Conservation (phyloP, 2,888 invertebrate species). For the Metellina segmentata region DNA sequence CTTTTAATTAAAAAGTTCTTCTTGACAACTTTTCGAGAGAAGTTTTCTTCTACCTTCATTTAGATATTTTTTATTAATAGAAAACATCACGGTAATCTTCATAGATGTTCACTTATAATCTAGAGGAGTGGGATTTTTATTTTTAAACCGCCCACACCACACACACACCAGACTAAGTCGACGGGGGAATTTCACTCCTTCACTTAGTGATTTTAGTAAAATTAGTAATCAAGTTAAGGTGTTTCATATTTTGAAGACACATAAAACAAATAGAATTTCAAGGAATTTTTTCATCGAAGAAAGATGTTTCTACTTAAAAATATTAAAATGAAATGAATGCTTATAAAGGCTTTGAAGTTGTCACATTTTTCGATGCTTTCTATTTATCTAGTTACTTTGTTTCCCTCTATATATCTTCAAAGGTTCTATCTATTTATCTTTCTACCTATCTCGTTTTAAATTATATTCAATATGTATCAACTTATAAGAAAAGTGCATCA, state of each 20-base stretch:
- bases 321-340: background rate
- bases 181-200: background rate
- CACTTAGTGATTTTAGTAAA: background rate
- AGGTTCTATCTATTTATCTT: background rate
- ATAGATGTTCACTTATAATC: background rate
- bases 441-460: too few species aligned
- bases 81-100: background rate
- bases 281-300: background rate
- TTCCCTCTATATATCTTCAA: background rate
- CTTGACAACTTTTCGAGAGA: background rate
- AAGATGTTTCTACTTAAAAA: background rate
- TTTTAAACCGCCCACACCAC: background rate
- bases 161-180: background rate
- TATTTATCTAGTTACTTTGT: background rate
- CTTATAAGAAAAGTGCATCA: too few species aligned
- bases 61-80: background rate
- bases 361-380: background rate
- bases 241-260: background rate
- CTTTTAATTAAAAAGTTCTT: background rate
- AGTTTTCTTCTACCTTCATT: background rate
- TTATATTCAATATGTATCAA: too few species aligned
- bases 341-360: background rate
- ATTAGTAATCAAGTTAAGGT: background rate
- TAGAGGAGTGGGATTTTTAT: background rate
- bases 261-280: background rate